These are phyloP conservation scores for Tachina lurida DNA, from an alignment of 2,888 invertebrate genomes.

Conservation along the genomic window DNA sequence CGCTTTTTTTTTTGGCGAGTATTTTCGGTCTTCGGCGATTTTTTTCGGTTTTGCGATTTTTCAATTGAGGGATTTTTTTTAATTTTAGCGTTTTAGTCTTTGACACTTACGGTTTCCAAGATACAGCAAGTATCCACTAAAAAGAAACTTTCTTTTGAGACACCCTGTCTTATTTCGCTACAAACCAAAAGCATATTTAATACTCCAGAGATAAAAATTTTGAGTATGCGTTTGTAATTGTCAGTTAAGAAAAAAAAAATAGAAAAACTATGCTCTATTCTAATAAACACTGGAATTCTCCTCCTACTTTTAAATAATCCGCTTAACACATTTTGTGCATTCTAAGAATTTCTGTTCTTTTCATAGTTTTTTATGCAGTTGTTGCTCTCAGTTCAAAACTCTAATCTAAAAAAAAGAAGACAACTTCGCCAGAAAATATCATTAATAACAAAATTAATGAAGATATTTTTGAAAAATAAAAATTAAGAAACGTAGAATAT, in stretches of 20 bases:
- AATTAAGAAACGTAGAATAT: neutral
- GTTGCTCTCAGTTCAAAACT: neutral
- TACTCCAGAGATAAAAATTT: neutral
- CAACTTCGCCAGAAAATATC: constrained; percentile 77
- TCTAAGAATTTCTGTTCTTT: constrained; percentile 30
- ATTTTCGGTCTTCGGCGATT: too few relatives aligned
- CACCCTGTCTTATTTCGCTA: too few relatives aligned
- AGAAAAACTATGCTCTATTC: neutral
- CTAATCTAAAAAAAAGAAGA: constrained; percentile 17
- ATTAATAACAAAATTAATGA: constrained; percentile 79
- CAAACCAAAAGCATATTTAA: neutral
- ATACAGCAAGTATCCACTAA: too few relatives aligned
- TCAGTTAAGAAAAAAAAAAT: neutral
- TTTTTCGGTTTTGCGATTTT: too few relatives aligned
- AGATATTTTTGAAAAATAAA: constrained; percentile 74
- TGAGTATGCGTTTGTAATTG: neutral
- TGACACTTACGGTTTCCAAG: too few relatives aligned
- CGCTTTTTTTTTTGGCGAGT: too few relatives aligned
- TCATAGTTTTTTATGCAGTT: neutral
- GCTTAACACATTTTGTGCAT: constrained; percentile 59
- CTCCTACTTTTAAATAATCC: constrained; percentile 61
- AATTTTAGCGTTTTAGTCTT: too few relatives aligned
- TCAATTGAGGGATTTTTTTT: too few relatives aligned
- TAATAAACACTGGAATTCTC: constrained; percentile 31
- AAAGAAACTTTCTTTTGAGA: too few relatives aligned